Base-by-base conservation (phyloP, 2,797 vertebrate species). In the Pelochelys cantorii region DNA sequence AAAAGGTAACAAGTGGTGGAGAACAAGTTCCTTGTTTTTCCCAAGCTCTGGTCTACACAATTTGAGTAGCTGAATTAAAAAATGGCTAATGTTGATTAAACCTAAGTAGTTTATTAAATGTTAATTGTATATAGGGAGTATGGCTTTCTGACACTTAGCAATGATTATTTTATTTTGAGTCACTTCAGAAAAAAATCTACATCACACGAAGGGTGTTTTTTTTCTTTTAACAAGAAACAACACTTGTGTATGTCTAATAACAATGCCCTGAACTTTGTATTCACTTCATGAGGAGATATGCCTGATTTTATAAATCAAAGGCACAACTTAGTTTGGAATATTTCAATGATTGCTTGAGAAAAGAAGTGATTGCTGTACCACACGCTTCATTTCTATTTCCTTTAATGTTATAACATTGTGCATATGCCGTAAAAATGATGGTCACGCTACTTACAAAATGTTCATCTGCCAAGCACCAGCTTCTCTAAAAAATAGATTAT, bases 161-260 rank as follows among this genome's bases (percentile, higher is more conserved):
- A n/a, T 3, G 14, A 18, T 1, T 12, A 27, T 1, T 53, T 25
- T 12, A 0, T 4, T n/a, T 37, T 20, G 71, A 78, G 8, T 53
- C 25, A 29, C 25, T 78, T 53, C 7, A 5, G 8, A 48, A 31
- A 53, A 78, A 79, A 31, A 31, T 6, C 2, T 0, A 27, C 10
- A 1, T 2, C 22, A 54, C 11, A 1, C 34, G 23, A 53, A 34
- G 4, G 7, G 17, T 14, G 4, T 31, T 6, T 1, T 0, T 0
- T 4, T 87, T 13, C 8, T 27, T 18, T 52, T 54, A 79, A 18
- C 48, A 54, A 65, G 18, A 7, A 65, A 10, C n/a, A 65, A 65
- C 15, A 65, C 15, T 31, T 65, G 29, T 65, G 62, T 65, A 17
- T 34, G 17, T 31, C 9, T 54, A 27, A 27, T 37, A 68, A 68